These are phyloP conservation scores for Prunella strophiata DNA, from an alignment of 2,797 vertebrate genomes.

Conservation along the genomic window DNA sequence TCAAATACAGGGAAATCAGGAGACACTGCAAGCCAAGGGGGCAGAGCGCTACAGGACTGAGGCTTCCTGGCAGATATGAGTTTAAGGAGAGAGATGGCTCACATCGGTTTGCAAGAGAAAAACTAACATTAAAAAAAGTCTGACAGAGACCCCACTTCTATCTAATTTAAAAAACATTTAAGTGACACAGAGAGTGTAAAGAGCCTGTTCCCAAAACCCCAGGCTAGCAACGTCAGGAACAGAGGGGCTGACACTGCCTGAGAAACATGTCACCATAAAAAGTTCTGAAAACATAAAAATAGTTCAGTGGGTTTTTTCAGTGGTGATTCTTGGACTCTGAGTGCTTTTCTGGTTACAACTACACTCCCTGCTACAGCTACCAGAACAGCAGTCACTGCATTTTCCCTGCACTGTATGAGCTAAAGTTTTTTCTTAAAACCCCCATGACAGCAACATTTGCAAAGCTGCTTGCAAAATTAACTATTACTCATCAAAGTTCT, in stretches of 20 bases:
- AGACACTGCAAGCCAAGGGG: background rate
- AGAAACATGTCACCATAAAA: slow-evolving; percentile 1
- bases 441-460: background rate
- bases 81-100: background rate
- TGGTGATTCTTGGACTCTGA: slow-evolving; percentile 18
- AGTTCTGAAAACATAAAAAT: slow-evolving; percentile 32
- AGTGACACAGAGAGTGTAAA: background rate
- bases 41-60: background rate
- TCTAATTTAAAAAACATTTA: background rate
- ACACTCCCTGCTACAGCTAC: background rate
- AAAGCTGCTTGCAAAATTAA: background rate
- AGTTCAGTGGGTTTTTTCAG: background rate
- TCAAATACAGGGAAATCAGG: background rate
- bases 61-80: background rate
- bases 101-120: background rate
- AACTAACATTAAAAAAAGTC: background rate
- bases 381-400: background rate
- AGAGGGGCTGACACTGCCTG: background rate
- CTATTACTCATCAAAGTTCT: background rate
- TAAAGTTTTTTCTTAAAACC: background rate
- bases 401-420: background rate
- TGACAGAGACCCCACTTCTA: background rate
- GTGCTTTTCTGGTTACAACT: slow-evolving; percentile 37
- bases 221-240: background rate
- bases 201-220: background rate